Base-by-base conservation (phyloP, 2,113 vertebrate species). In the Pelobates fuscus region DNA sequence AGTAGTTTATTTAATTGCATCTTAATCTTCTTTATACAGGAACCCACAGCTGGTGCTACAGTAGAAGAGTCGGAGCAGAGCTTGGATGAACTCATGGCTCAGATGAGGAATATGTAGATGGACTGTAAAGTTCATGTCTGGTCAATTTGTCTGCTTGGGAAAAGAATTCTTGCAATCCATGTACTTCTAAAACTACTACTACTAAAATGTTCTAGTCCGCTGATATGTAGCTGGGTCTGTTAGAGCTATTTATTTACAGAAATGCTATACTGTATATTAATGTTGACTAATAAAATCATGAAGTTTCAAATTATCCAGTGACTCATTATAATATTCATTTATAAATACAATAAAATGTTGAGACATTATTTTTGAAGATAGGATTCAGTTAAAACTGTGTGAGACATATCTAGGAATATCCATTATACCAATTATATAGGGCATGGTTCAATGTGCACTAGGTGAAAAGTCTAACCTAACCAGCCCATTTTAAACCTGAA, bases 81-180 rank as follows among this genome's bases (percentile, higher is more conserved):
- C 84, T 85, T 99, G 60, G 95, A 97, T 77, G 96, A 99, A 57
- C 88, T 99, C 78, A 97, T 98, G 95, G 94, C 95, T 81, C 94
- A 92, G 78, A 98, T 99, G 95, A 94, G 85, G 84, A 94, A 90
- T 60, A 83, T 99, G 81, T 98, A 96, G 81, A 49, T 17, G 15
- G 44, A 14, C 44, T 1, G 10, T 17, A 49, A 17, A 49, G 44
- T 2, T 18, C 17, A 49, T 49, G 44, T 4, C 17, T 41, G 37
- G 7, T 7, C 7, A 12, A 8, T 41, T 12, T 41, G 14, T 41
- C 17, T 49, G 44, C 44, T 49, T 49, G 4, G 10, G 1, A 6
- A 49, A 14, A 41, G 14, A 41, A 41, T 7, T 7, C 44, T 17
- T 49, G 44, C 44, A 49, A 49, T 49, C 44, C 4, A 49, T 49